phyloP scores from a whole-genome alignment of 2,797 vertebrate genomes.

The Xiphorhynchus erythropygius region DNA sequence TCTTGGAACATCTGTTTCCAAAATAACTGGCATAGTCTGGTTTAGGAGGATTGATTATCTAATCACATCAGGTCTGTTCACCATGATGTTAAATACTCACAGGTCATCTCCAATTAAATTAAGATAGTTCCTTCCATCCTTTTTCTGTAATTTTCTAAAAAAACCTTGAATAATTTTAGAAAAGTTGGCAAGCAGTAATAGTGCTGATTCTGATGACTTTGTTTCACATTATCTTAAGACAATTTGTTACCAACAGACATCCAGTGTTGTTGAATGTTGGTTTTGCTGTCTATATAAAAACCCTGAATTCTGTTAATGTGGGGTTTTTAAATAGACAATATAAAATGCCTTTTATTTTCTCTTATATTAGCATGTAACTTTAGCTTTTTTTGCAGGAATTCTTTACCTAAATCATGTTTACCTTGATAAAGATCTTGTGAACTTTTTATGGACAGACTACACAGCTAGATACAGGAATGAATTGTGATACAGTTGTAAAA shows the following conservation, averaged over 20 bases:
- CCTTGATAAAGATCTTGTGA: neutral
- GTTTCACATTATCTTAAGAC: neutral
- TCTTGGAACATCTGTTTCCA: constrained; percentile 56
- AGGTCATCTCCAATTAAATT: constrained; percentile 17
- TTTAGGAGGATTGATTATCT: constrained; percentile 24
- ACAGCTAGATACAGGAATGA: neutral
- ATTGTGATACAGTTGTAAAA: neutral
- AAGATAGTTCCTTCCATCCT: neutral
- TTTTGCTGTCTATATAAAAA: neutral
- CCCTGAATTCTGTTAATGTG: neutral
- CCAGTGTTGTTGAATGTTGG: neutral
- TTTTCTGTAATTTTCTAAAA: neutral
- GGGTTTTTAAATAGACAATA: neutral
- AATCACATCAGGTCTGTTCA: constrained; percentile 33
- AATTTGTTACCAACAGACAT: neutral
- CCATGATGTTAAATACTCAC: neutral
- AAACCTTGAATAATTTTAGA: neutral
- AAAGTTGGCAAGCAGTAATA: neutral
- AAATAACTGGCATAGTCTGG: neutral
- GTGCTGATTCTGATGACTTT: neutral
- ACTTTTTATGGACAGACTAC: neutral
- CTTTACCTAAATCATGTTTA: neutral
- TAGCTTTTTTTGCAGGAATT: neutral
- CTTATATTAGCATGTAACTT: neutral
- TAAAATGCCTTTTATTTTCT: neutral